Evolutionary conservation across 2,113 vertebrate genomes (phyloP).

Genomic region (Leiothrix lutea): DNA sequence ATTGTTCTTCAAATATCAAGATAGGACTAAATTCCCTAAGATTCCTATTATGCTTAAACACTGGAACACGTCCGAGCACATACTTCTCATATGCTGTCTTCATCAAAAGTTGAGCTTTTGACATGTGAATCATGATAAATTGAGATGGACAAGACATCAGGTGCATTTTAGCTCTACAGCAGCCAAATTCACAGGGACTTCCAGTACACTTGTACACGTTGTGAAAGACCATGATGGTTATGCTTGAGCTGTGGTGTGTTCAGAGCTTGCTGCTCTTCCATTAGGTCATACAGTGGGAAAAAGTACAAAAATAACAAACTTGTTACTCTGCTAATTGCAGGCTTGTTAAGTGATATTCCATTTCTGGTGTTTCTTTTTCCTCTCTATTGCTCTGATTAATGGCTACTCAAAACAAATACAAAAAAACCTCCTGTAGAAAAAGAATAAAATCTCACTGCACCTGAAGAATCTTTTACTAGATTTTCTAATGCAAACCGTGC

Average conservation of each 20-base stretch:
- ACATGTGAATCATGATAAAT: slow-evolving; percentile 60
- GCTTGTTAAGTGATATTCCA: slow-evolving; percentile 68
- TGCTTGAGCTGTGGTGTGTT: slow-evolving; percentile 16
- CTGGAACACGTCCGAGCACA: slow-evolving; percentile 58
- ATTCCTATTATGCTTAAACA: slow-evolving; percentile 40
- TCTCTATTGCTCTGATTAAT: slow-evolving; percentile 54
- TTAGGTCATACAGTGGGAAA: slow-evolving; percentile 73
- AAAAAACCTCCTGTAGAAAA: not conserved
- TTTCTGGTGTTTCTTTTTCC: slow-evolving; percentile 18
- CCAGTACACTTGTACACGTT: not conserved
- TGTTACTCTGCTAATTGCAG: slow-evolving; percentile 71
- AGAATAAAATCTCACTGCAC: not conserved
- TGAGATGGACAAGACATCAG: slow-evolving; percentile 73
- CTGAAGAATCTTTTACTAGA: not conserved
- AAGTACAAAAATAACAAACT: slow-evolving; percentile 74
- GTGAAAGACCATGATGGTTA: slow-evolving; percentile 6
- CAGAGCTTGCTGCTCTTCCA: not conserved
- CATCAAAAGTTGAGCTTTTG: slow-evolving; percentile 55
- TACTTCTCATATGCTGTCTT: slow-evolving; percentile 66
- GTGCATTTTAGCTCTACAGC: slow-evolving; percentile 69
- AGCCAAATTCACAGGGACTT: slow-evolving; percentile 68
- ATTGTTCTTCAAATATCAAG: slow-evolving; percentile 50
- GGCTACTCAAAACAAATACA: slow-evolving; percentile 23
- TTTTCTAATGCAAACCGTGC: not conserved
- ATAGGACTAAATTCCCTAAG: slow-evolving; percentile 56